Evolutionary conservation across 2,797 vertebrate species (phyloP).

Genomic region (Schizothorax lantsangensis): DNA sequence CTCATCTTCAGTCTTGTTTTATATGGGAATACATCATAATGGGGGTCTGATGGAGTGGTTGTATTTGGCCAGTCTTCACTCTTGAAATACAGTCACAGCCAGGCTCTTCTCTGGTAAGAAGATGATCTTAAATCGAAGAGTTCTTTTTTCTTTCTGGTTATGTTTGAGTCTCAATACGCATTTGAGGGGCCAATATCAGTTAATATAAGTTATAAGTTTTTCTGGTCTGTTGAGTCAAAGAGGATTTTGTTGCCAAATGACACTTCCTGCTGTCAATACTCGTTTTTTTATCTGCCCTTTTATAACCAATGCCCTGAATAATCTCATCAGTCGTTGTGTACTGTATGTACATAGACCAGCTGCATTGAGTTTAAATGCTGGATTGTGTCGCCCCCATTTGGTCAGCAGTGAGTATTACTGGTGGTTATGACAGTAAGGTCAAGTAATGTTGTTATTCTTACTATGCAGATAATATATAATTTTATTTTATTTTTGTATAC

Average conservation of each 20-base stretch:
- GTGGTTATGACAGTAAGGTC: not conserved
- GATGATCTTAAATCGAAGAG: not conserved
- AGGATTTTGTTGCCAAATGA: not conserved
- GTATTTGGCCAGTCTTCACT: slow-evolving; percentile 29
- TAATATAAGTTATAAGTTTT: no score
- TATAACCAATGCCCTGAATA: not conserved
- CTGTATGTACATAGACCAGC: not conserved
- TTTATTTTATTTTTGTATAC: not conserved
- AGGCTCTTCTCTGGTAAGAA: not conserved
- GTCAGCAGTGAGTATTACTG: slow-evolving; percentile 26
- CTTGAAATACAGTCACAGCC: slow-evolving; percentile 34
- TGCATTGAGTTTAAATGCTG: not conserved
- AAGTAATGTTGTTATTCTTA: not conserved
- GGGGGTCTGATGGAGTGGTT: not conserved
- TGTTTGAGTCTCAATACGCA: slow-evolving; percentile 44
- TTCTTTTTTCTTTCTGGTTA: no score
- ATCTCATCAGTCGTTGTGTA: not conserved
- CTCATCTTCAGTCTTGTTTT: not conserved
- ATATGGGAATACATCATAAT: slow-evolving; percentile 6
- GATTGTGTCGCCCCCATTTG: slow-evolving; percentile 50
- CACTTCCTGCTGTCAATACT: not conserved
- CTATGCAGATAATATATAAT: not conserved
- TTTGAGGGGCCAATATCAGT: slow-evolving; percentile 33
- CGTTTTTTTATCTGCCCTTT: not conserved
- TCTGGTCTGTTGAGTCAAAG: not conserved